Conservation (phyloP, 1,140 invertebrate species). For the Tetragnatha versicolor region DNA sequence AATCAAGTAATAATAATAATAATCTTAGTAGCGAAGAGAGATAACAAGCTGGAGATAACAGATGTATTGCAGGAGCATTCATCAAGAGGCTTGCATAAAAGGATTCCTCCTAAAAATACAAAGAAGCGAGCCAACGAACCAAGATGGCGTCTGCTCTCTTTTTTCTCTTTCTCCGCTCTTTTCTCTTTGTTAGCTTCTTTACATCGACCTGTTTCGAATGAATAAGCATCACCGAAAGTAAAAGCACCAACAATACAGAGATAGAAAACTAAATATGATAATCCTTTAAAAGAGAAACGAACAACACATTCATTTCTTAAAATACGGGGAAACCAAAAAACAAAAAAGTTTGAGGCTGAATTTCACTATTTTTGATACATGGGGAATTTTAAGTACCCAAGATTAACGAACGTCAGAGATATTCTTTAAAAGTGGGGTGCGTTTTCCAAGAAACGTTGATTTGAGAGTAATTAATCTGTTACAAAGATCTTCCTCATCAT, state of each 20-base stretch:
- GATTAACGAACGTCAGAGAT: no score
- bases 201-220: constrained; percentile 15
- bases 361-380: no score
- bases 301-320: no score
- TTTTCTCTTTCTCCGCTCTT: background rate
- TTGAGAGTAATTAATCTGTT: no score
- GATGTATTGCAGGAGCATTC: constrained; percentile 11
- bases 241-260: constrained; percentile 30
- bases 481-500: no score
- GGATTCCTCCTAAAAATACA: background rate
- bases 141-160: constrained; percentile 18
- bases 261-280: constrained; percentile 10
- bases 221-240: constrained; percentile 18
- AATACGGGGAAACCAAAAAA: no score
- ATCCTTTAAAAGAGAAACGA: no score
- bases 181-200: constrained; percentile 1
- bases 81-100: constrained; percentile 32
- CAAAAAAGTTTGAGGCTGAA: no score
- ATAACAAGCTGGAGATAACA: constrained; percentile 8
- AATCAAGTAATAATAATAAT: constrained; percentile 31
- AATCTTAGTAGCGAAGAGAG: no score
- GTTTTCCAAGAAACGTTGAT: no score
- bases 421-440: no score
- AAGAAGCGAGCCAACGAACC: background rate
- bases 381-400: no score